These are phyloP conservation scores for Apaloderma vittatum DNA, from an alignment of 2,113 vertebrate genomes.

Conservation along the genomic window DNA sequence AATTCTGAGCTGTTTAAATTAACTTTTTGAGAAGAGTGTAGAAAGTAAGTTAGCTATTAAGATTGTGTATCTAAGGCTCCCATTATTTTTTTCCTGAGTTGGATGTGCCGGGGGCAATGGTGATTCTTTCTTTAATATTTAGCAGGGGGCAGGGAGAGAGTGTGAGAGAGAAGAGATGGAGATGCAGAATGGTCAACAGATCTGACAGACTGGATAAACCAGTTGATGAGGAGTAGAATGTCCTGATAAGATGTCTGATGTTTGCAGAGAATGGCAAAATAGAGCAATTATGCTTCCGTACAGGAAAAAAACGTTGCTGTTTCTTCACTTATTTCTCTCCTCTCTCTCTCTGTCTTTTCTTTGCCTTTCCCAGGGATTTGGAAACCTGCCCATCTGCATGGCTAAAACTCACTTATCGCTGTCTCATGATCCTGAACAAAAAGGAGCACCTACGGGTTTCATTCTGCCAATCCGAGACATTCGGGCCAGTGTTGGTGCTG, in stretches of 20 bases:
- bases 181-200: not conserved
- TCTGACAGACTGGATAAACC: not conserved
- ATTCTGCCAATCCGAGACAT: slow-evolving; percentile 94
- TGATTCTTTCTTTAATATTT: not conserved
- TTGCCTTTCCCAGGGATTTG: slow-evolving; percentile 86
- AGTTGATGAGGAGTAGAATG: not conserved
- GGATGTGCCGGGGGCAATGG: not conserved
- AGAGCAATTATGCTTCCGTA: not conserved
- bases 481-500: slow-evolving; percentile 93
- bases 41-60: not conserved
- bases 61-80: not conserved
- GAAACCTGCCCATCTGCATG: slow-evolving; percentile 95
- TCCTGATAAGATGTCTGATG: not conserved
- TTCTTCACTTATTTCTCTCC: not conserved
- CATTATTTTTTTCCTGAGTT: not conserved
- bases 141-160: not conserved
- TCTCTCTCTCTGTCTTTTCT: not conserved
- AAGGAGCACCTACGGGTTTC: slow-evolving; percentile 93
- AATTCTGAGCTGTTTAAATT: not conserved
- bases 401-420: slow-evolving; percentile 97
- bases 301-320: not conserved
- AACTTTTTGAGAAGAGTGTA: not conserved
- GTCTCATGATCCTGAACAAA: slow-evolving; percentile 94
- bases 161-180: not conserved
- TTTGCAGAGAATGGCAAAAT: not conserved